A percentile compares a stretch with the other conserved stretches of the same genome.
Conservation (phyloP, 64 coral and sea anemone species). For the Catalaphyllia jardinei region DNA sequence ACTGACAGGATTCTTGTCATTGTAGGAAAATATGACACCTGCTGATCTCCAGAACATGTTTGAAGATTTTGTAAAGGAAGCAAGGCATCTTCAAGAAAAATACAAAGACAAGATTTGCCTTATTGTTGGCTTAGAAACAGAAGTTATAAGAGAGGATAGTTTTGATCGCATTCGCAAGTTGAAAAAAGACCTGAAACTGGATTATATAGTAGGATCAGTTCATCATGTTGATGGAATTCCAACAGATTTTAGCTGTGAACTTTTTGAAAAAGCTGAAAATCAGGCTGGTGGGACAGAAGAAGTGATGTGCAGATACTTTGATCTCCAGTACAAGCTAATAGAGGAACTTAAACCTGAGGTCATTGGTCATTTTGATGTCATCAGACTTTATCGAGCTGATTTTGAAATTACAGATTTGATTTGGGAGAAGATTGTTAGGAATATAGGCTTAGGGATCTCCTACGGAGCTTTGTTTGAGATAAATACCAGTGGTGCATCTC, state of each 20-base stretch:
- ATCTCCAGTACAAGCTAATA: constrained; percentile 68
- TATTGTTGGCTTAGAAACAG: constrained; percentile 85
- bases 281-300: constrained; percentile 68
- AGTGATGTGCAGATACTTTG: constrained; percentile 74
- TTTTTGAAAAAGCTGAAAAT: constrained; percentile 60
- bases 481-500: constrained; percentile 60
- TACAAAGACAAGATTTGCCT: constrained; percentile 68
- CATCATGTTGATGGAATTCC: constrained; percentile 86
- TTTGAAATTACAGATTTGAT: constrained; percentile 59
- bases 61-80: constrained; percentile 59
- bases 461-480: constrained; percentile 92
- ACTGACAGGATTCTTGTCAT: not conserved
- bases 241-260: constrained; percentile 52
- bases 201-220: constrained; percentile 77
- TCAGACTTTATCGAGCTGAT: constrained; percentile 67
- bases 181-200: constrained; percentile 53
- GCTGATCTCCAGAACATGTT: constrained; percentile 69
- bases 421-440: constrained; percentile 70
- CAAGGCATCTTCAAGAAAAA: constrained; percentile 65
- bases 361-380: constrained; percentile 92
- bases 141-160: constrained; percentile 63
- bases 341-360: constrained; percentile 69
- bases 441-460: constrained; percentile 69
- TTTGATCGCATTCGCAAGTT: constrained; percentile 45
- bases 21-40: constrained; percentile 66